A percentile compares a stretch with the other conserved stretches of the same genome.
These are phyloP conservation scores for Epizoanthus scotinus DNA, from an alignment of 92 coral and sea anemone genomes.

Conservation along the genomic window DNA sequence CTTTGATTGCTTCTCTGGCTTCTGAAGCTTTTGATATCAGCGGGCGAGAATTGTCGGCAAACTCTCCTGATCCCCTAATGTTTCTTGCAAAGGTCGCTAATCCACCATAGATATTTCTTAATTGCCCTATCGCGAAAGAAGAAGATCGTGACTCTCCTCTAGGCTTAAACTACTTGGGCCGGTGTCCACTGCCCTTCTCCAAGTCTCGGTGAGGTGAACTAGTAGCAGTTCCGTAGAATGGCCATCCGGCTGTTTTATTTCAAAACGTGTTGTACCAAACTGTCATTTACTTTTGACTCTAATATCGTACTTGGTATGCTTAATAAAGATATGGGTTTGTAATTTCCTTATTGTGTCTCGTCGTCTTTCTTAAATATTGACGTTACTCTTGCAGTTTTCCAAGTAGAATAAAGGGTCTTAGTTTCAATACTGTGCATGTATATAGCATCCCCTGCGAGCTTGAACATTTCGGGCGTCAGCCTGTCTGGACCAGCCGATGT, in stretches of 20 bases:
- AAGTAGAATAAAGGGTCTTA: neutral
- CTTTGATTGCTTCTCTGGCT: too few relatives aligned
- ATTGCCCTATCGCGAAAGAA: too few relatives aligned
- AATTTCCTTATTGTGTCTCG: constrained; percentile 26
- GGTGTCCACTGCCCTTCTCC: constrained; percentile 46
- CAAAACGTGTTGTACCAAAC: neutral
- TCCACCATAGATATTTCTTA: too few relatives aligned
- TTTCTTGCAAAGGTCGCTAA: too few relatives aligned
- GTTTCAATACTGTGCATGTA: constrained; percentile 21
- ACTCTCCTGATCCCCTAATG: too few relatives aligned
- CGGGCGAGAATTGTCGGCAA: too few relatives aligned
- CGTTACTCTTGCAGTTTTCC: constrained; percentile 24
- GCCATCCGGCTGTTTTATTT: constrained; percentile 3
- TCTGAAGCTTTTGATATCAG: too few relatives aligned
- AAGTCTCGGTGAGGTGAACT: constrained; percentile 15
- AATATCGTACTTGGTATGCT: constrained; percentile 31
- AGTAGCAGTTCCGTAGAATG: constrained; percentile 34
- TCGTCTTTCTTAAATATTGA: constrained; percentile 30
- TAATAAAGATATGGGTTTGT: neutral
- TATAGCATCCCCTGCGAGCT: constrained; percentile 23
- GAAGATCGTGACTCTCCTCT: too few relatives aligned
- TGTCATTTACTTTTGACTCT: neutral
- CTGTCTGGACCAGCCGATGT: constrained; percentile 11
- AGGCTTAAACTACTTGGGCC: too few relatives aligned
- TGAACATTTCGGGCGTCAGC: constrained; percentile 15